A percentile compares a stretch with the other conserved stretches of the same genome.
phyloP scores from a whole-genome alignment of 2,888 invertebrate genomes.

The Lasioglossum marginatum region DNA sequence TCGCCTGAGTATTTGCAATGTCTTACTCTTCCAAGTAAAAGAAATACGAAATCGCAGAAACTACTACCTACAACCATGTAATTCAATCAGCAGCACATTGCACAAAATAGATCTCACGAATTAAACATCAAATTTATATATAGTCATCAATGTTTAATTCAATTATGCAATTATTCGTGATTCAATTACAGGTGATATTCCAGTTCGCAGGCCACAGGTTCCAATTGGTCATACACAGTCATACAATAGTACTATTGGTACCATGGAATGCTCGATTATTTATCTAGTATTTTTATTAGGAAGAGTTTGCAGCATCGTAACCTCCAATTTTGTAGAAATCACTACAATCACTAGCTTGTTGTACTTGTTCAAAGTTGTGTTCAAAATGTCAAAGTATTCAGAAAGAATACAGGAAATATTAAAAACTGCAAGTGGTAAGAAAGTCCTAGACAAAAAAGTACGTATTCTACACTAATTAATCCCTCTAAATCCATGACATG shows the following conservation, averaged over 20 bases:
- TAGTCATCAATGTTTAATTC: too few species aligned
- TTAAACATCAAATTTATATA: background rate
- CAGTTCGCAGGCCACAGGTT: too few species aligned
- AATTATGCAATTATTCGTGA: too few species aligned
- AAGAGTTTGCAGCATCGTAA: background rate
- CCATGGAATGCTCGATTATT: background rate
- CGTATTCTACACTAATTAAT: slow-evolving; percentile 20
- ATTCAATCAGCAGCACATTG: background rate
- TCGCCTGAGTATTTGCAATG: background rate
- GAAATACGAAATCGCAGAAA: too few species aligned
- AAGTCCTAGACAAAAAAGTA: slow-evolving; percentile 70
- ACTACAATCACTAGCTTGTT: background rate
- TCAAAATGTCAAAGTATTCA: slow-evolving; percentile 63
- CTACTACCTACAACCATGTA: too few species aligned
- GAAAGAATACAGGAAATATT: slow-evolving; percentile 61
- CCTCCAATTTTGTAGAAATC: background rate
- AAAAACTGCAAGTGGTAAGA: slow-evolving; percentile 65
- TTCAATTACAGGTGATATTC: too few species aligned
- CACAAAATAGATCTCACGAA: background rate
- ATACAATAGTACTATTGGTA: background rate
- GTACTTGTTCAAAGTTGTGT: background rate
- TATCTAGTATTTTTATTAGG: slow-evolving; percentile 28
- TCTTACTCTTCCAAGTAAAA: background rate
- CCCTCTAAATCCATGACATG: background rate
- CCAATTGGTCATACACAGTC: background rate